These are phyloP conservation scores for Allobates femoralis DNA, from an alignment of 2,797 vertebrate species.

Conservation along the genomic window DNA sequence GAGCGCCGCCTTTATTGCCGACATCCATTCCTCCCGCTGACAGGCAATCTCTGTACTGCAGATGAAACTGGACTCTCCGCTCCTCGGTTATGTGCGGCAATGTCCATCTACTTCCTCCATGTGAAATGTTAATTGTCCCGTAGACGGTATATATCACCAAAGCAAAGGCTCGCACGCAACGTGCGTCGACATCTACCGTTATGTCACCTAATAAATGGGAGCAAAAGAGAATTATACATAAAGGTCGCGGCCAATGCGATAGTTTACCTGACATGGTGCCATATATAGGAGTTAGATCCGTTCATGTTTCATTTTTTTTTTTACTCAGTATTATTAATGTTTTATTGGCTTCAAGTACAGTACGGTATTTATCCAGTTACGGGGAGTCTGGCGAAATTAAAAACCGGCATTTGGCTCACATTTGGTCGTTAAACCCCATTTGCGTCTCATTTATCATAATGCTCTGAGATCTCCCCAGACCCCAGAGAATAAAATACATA, in stretches of 20 bases:
- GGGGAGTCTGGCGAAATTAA: neutral
- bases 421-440: too few relatives aligned
- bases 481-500: too few relatives aligned
- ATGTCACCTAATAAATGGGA: conserved; percentile 50
- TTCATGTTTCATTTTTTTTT: neutral
- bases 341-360: neutral
- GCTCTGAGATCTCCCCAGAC: too few relatives aligned
- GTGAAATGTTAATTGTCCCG: conserved; percentile 61
- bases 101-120: conserved; percentile 27
- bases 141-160: conserved; percentile 62
- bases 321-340: neutral
- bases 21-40: conserved; percentile 23
- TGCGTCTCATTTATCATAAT: too few relatives aligned
- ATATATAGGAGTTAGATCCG: neutral
- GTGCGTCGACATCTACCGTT: conserved; percentile 29
- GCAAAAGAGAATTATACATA: conserved; percentile 19
- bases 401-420: too few relatives aligned
- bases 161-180: conserved; percentile 26
- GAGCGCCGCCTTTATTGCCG: conserved; percentile 31
- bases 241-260: conserved; percentile 37
- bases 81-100: conserved; percentile 36
- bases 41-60: conserved; percentile 40
- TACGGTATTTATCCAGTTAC: neutral
- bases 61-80: neutral
- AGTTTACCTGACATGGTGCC: conserved; percentile 40